Percentiles rank a stretch among this genome's conserved stretches.
These are phyloP conservation scores for Rhinogobius similis DNA, from an alignment of 2,113 vertebrate genomes.

Conservation along the genomic window DNA sequence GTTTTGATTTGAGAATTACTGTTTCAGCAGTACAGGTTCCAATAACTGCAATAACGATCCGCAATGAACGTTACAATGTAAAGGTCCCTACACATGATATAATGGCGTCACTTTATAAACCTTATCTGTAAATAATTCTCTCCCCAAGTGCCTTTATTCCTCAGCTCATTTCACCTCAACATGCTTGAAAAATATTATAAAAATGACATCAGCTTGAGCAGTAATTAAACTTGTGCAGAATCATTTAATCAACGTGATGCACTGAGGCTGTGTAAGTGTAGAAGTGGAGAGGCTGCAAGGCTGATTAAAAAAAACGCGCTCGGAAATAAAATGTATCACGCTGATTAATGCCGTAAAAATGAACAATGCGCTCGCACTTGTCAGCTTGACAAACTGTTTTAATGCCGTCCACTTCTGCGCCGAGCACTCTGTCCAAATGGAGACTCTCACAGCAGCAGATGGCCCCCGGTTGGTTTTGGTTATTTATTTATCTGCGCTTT, in stretches of 20 bases:
- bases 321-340: conserved; percentile 4
- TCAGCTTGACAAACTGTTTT: conserved; percentile 12
- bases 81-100: not conserved
- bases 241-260: conserved; percentile 10
- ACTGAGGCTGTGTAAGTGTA: not conserved
- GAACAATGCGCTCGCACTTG: conserved; percentile 6
- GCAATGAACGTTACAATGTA: too few species aligned
- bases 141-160: not conserved
- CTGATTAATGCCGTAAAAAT: conserved; percentile 11
- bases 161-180: not conserved
- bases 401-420: conserved; percentile 7
- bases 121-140: not conserved
- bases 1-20: too few species aligned
- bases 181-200: not conserved
- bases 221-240: conserved; percentile 7
- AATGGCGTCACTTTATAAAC: not conserved
- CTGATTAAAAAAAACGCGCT: not conserved
- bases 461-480: not conserved
- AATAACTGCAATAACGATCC: too few species aligned
- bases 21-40: too few species aligned
- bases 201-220: not conserved
- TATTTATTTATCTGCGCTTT: not conserved
- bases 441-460: conserved; percentile 3
- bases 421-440: conserved; percentile 7
- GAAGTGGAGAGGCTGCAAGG: not conserved